Conservation (phyloP, 2,888 invertebrate species). For the Parapristionchus giblindavisi region DNA sequence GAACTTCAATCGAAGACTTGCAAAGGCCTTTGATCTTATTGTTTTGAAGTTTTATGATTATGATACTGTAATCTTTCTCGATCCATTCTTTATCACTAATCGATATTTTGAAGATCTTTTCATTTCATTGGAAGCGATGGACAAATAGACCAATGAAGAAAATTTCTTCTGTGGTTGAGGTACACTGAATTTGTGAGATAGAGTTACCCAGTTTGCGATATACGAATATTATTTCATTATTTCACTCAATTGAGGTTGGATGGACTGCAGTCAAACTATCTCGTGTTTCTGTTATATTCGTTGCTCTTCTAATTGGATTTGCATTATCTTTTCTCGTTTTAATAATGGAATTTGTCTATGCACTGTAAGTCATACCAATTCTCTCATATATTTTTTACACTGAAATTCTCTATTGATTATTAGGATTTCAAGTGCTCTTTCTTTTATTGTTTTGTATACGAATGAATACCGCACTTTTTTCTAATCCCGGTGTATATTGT, state of each 20-base stretch:
- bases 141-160: slow-evolving; percentile 38
- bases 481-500: too few relatives aligned
- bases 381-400: too few relatives aligned
- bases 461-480: too few relatives aligned
- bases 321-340: background rate
- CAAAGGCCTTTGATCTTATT: slow-evolving; percentile 24
- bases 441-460: too few relatives aligned
- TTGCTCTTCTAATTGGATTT: background rate
- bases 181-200: background rate
- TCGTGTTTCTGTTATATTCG: slow-evolving; percentile 26
- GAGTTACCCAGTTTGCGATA: background rate
- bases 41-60: slow-evolving; percentile 34
- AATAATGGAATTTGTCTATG: background rate
- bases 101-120: background rate
- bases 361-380: background rate
- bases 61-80: slow-evolving; percentile 24
- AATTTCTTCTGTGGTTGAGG: slow-evolving; percentile 9
- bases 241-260: too few relatives aligned
- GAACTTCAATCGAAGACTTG: slow-evolving; percentile 21
- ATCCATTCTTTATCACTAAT: too few relatives aligned
- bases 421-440: too few relatives aligned
- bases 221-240: too few relatives aligned
- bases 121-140: slow-evolving; percentile 30
- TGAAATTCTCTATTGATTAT: too few relatives aligned
- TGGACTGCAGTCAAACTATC: slow-evolving; percentile 16